phyloP scores from a whole-genome alignment of 2,113 vertebrate genomes.

The Melanostigma gelatinosum region DNA sequence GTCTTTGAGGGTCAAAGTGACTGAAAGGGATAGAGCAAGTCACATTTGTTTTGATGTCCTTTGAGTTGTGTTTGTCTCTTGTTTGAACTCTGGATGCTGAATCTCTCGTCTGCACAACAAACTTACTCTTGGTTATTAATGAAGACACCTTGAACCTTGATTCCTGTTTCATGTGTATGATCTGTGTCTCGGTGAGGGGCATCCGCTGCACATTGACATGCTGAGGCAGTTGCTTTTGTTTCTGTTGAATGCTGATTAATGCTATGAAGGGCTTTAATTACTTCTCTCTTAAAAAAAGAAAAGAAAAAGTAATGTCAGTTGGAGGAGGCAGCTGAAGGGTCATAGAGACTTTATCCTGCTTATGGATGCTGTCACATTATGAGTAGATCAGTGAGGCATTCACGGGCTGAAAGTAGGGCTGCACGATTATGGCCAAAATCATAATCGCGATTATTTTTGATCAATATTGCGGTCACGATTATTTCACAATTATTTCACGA shows the following conservation, averaged over 20 bases:
- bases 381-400: not conserved
- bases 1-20: too few relatives aligned
- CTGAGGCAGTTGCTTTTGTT: conserved; percentile 43
- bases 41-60: too few relatives aligned
- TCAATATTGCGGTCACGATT: too few relatives aligned
- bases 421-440: too few relatives aligned
- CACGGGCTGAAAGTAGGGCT: not conserved
- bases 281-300: not conserved
- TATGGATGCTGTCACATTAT: not conserved
- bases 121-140: not conserved
- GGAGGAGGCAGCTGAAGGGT: conserved; percentile 27
- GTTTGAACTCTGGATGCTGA: not conserved
- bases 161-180: not conserved
- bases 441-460: too few relatives aligned
- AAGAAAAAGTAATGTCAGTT: conserved; percentile 15
- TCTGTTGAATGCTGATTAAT: conserved; percentile 58
- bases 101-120: not conserved
- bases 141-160: not conserved
- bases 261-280: conserved; percentile 45
- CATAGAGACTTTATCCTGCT: not conserved
- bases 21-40: too few relatives aligned
- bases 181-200: not conserved
- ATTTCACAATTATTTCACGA: too few relatives aligned
- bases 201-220: conserved; percentile 44
- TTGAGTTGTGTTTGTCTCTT: too few relatives aligned